Base-by-base conservation (phyloP, 2,113 vertebrate species). In the Dipodomys stephensi region DNA sequence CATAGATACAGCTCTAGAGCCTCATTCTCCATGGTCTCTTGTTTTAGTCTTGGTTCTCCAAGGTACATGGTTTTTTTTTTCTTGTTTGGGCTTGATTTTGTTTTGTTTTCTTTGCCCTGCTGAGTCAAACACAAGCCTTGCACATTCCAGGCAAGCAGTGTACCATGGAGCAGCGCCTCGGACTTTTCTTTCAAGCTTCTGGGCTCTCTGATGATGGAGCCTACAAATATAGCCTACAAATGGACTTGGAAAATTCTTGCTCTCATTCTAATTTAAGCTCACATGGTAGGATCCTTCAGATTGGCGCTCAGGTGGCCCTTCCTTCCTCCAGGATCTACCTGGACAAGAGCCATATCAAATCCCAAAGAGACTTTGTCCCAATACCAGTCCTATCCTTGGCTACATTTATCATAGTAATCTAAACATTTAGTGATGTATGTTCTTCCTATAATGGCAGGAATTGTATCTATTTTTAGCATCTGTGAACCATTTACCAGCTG, bases 1-100 rank as follows among this genome's bases (percentile, higher is more conserved):
- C 25, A 49, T 0, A 22, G 3, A 4, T 9, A 4, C 7, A 0
- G 9, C 53, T 62, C 28, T 15, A 28, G 0, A 46, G 8, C n/a
- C 35, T 78, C 11, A 6, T 18, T 74, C 12, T 76, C 20, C 3
- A 20, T 20, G 1, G 1, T 20, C 3, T 3, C n/a, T n/a, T 12
- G 68, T 30, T 22, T 49, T 80, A 30, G 82, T 73, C 30, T 72
- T 57, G 80, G 7, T 23, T 32, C 28, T 20, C n/a, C 20, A 4
- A 20, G 25, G 4, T 44, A 39, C 23, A 28, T 15, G 62, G 68
- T 5, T 46, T 86, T 91, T 9, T 49, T 49, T 49, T 11, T 49
- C 12, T 49, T 13, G 69, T 65, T 83, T 20, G 46, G 18, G 49
- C 5, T 44, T 73, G 39, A 23, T 16, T 44, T 16, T 49, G 22